Conservation (phyloP, 2,113 vertebrate genomes). For the Sialia sialis region DNA sequence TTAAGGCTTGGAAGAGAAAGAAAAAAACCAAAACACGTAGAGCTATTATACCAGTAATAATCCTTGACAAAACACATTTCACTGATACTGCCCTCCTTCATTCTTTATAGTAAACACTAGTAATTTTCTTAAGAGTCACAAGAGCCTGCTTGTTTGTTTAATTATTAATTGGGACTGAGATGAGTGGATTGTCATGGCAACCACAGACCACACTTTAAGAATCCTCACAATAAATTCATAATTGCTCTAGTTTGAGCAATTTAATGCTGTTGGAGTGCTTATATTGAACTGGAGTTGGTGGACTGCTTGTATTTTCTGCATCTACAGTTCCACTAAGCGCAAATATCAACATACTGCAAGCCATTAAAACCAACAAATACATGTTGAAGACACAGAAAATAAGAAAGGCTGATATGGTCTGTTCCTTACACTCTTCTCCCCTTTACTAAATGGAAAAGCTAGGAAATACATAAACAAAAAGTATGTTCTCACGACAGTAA, state of each 20-base stretch:
- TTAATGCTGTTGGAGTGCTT: neutral
- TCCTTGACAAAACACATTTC: neutral
- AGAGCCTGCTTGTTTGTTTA: conserved; percentile 38
- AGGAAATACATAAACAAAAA: neutral
- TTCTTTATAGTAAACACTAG: neutral
- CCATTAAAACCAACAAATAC: neutral
- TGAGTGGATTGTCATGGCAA: conserved; percentile 35
- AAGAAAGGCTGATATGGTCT: neutral
- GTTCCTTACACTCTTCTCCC: neutral
- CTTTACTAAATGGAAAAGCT: neutral
- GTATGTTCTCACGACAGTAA: neutral
- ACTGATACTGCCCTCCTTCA: neutral
- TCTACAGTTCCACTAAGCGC: neutral
- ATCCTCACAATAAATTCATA: neutral
- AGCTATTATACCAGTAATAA: neutral
- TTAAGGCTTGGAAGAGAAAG: neutral
- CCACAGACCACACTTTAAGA: neutral
- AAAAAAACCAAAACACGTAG: neutral
- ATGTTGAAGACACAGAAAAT: neutral
- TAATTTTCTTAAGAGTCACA: conserved; percentile 4
- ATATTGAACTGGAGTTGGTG: neutral
- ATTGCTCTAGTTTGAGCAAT: neutral
- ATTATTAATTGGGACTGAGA: conserved; percentile 1
- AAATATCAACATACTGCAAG: neutral
- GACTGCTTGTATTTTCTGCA: neutral